phyloP scores from a whole-genome alignment of 2,113 vertebrate genomes.

The Meleagris gallopavo region DNA sequence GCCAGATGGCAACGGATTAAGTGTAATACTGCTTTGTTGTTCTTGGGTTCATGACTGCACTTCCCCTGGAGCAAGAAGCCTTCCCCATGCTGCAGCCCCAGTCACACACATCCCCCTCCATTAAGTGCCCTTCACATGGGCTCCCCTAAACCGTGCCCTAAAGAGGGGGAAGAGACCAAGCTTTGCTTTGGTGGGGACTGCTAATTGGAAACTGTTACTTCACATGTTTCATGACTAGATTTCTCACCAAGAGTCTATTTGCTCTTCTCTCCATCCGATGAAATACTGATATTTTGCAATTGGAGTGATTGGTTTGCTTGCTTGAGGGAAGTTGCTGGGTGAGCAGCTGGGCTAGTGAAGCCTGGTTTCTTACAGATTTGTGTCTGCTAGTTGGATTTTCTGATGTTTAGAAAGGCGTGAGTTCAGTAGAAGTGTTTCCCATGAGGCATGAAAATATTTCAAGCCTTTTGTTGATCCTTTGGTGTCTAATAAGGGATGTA shows the following conservation, averaged over 20 bases:
- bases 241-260: background rate
- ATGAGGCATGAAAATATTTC: conserved; percentile 17
- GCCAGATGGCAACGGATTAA: conserved; percentile 72
- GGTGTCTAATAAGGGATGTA: background rate
- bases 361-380: background rate
- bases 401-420: conserved; percentile 33
- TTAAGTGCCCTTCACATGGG: background rate
- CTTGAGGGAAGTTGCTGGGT: background rate
- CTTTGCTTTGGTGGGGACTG: background rate
- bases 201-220: conserved; percentile 2
- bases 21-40: conserved; percentile 66
- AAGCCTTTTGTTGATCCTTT: conserved; percentile 33
- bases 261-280: fast-evolving
- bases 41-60: conserved; percentile 22
- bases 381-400: conserved; percentile 43
- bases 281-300: background rate
- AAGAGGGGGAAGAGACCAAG: background rate
- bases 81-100: background rate
- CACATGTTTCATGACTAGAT: background rate
- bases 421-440: conserved; percentile 33
- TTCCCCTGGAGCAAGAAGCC: conserved; percentile 31
- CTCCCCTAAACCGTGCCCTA: background rate
- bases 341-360: conserved; percentile 7
- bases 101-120: background rate
- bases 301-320: background rate